Evolutionary conservation across 2,888 invertebrate species (phyloP).

Genomic region (Meliscaeva auricollis): DNA sequence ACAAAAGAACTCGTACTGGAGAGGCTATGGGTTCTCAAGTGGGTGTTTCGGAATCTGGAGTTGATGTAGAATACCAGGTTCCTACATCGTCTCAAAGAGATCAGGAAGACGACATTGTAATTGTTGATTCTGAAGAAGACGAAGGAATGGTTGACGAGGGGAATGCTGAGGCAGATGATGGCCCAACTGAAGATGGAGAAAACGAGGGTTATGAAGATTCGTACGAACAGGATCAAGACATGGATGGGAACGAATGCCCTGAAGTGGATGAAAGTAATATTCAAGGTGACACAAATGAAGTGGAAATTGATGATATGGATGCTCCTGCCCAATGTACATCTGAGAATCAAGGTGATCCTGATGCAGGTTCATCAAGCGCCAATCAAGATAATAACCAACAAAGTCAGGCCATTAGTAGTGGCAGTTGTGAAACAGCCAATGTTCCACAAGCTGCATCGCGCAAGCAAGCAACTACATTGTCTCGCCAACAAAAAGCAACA

Average conservation of each 20-base stretch:
- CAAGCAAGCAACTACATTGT: conserved; percentile 81
- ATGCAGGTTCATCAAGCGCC: conserved; percentile 78
- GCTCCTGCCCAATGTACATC: conserved; percentile 86
- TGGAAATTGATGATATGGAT: conserved; percentile 88
- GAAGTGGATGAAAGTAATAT: conserved; percentile 85
- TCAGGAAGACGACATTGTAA: conserved; percentile 93
- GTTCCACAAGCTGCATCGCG: conserved; percentile 79
- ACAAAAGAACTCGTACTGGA: conserved; percentile 81
- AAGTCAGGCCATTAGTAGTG: conserved; percentile 91
- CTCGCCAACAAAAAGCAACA: conserved; percentile 81
- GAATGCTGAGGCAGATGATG: conserved; percentile 85
- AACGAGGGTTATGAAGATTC: conserved; percentile 86
- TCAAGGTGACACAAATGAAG: conserved; percentile 87
- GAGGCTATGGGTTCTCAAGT: conserved; percentile 80
- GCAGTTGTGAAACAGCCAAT: conserved; percentile 87
- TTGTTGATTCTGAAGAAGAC: conserved; percentile 92
- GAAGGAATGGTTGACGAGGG: conserved; percentile 85
- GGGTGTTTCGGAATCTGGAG: conserved; percentile 87
- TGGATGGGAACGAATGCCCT: conserved; percentile 86
- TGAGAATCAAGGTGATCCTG: conserved; percentile 85
- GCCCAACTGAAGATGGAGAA: conserved; percentile 85
- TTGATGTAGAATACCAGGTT: conserved; percentile 91
- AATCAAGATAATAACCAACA: conserved; percentile 85
- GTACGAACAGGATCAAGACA: conserved; percentile 85
- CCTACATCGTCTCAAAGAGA: conserved; percentile 94